phyloP scores from a whole-genome alignment of 2,797 vertebrate genomes.

The Glossophaga mutica region DNA sequence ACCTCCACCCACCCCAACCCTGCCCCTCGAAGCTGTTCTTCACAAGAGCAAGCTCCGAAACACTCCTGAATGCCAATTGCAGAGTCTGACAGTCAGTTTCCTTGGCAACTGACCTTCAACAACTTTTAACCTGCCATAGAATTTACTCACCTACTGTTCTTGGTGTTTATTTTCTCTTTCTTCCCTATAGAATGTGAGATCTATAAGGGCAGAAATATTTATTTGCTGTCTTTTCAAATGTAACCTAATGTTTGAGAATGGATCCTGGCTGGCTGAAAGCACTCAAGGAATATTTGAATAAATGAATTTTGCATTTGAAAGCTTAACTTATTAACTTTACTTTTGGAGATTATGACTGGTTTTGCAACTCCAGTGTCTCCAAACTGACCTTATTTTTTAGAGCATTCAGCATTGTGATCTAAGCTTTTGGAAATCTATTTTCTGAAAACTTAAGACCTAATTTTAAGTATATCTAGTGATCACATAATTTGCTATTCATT shows the following conservation, averaged over 20 bases:
- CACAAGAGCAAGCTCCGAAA: neutral
- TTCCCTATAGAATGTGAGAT: neutral
- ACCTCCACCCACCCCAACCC: rapidly evolving
- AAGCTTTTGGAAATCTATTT: neutral
- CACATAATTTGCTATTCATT: neutral
- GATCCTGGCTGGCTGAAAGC: neutral
- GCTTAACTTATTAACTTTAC: neutral
- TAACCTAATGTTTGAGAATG: neutral
- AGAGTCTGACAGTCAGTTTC: neutral
- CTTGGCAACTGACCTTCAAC: neutral
- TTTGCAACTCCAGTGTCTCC: neutral
- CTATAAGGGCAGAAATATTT: neutral
- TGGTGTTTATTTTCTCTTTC: constrained; percentile 3
- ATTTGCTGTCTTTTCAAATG: neutral
- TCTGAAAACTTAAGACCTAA: neutral
- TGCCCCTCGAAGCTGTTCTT: neutral
- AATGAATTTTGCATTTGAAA: neutral
- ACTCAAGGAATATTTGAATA: constrained; percentile 6
- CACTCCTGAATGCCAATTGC: neutral
- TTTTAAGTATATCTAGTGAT: constrained; percentile 12
- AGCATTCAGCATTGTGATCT: neutral
- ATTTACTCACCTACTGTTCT: neutral
- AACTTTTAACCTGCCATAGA: neutral
- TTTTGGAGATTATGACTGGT: neutral
- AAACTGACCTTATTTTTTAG: neutral